Evolutionary conservation across 1,140 invertebrate genomes (phyloP).

Genomic region (Drosophila arizonae): DNA sequence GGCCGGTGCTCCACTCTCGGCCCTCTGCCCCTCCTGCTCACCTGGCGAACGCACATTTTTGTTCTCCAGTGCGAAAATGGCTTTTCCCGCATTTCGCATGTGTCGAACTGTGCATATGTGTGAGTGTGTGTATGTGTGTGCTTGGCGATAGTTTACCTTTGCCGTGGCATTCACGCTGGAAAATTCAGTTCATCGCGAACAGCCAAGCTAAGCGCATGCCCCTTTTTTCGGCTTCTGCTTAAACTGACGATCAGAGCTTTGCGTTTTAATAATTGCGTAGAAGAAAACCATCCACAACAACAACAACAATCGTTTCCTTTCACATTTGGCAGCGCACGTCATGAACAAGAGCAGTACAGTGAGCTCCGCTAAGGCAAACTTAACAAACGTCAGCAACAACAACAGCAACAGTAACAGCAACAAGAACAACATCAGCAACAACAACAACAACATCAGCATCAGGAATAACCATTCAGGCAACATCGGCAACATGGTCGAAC

Average conservation of each 20-base stretch:
- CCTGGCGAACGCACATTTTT: conserved; percentile 10
- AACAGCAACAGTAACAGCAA: conserved; percentile 22
- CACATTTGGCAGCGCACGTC: conserved; percentile 43
- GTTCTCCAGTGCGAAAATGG: conserved; percentile 21
- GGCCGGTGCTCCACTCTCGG: neutral
- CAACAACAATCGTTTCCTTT: conserved; percentile 17
- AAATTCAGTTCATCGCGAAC: conserved; percentile 69
- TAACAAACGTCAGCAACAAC: conserved; percentile 17
- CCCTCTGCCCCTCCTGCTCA: neutral
- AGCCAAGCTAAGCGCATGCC: conserved; percentile 53
- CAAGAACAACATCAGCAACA: conserved; percentile 15
- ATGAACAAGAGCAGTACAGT: conserved; percentile 47
- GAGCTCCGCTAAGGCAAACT: conserved; percentile 15
- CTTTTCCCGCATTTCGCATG: conserved; percentile 28
- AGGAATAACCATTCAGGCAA: conserved; percentile 3
- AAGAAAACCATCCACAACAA: conserved; percentile 18
- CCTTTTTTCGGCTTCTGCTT: conserved; percentile 6
- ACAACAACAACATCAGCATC: conserved; percentile 19
- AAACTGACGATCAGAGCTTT: conserved; percentile 40
- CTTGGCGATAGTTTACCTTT: conserved; percentile 64
- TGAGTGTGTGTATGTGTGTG: conserved; percentile 22
- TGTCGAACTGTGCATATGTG: conserved; percentile 9
- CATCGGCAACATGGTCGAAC: conserved; percentile 71
- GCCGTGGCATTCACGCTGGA: conserved; percentile 39
- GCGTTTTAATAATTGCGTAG: conserved; percentile 52